Evolutionary conservation across 2,113 vertebrate species (phyloP).

Genomic region (Edolisoma coerulescens): DNA sequence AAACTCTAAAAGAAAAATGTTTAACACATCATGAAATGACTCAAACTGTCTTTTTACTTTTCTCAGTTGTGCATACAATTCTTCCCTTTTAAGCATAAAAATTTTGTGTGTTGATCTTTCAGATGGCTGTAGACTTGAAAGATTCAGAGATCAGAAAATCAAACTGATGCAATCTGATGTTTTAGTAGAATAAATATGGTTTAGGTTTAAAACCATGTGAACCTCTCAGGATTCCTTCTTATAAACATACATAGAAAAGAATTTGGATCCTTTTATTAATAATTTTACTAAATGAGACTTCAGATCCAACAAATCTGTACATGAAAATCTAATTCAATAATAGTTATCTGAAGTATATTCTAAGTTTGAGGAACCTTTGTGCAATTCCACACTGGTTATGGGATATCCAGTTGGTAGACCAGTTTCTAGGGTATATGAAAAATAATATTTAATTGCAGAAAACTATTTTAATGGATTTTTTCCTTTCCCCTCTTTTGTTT

Average conservation of each 20-base stretch:
- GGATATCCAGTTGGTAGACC: neutral
- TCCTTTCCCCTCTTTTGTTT: rapidly evolving
- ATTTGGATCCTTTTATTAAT: neutral
- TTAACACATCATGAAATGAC: neutral
- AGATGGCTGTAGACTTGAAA: neutral
- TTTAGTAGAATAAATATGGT: neutral
- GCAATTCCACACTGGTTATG: rapidly evolving
- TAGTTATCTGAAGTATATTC: neutral
- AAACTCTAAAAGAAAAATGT: neutral
- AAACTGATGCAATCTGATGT: rapidly evolving
- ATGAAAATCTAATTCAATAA: neutral
- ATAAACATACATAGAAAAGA: neutral
- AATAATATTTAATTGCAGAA: neutral
- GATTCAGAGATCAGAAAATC: neutral
- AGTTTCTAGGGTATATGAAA: neutral
- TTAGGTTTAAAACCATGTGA: neutral
- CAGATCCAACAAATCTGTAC: neutral
- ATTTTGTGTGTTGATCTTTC: neutral
- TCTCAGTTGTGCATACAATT: neutral
- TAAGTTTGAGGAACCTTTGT: neutral
- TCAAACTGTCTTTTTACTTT: neutral
- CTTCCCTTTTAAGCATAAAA: neutral
- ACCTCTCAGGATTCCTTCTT: neutral
- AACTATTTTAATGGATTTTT: neutral
- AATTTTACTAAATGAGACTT: neutral